Evolutionary conservation across 2,888 invertebrate species (phyloP), one percentile per base, ranked within the genome.

Genomic region (Melanotus villosus): DNA sequence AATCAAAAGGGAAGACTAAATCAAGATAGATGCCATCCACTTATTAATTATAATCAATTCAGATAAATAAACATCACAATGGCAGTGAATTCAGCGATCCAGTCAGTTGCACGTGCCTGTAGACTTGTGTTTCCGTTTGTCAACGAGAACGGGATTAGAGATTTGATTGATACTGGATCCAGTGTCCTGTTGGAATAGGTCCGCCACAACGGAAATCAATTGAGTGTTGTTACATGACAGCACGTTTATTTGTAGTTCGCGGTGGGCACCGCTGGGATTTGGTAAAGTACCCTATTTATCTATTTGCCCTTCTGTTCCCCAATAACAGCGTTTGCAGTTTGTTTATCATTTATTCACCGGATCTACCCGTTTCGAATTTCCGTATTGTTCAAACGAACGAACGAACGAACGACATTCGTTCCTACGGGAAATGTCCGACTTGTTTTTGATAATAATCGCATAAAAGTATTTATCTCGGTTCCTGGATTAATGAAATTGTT

Each of bases 201-300:
- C 67, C 57, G 68, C 76, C 76, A 65, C 75, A 77, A 73, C 77
- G 76, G 76, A 78, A 78, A 77, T 78, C 77, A 78, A 78, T 78
- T 75, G 75, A 74, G 72, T 75, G 75, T 74, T 75, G 76, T 71
- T 74, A 74, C 77, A 75, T 71, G 74, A 76, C 75, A 75, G 72
- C 69, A 70, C 70, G 75, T 77, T 77, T 78, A 75, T 77, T 75
- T 75, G 72, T 70, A 66, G 70, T 64, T 56, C 60, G 71, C 58
- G 72, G 71, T 70, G 65, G 75, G 73, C 65, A 76, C 73, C 60
- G 66, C 52, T 68, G 73, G 70, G 74, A 32, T 34, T 34, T 32
- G 12, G 16, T 18, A 16, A 32, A 52, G 52, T 30, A 5, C 19
- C 32, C 52, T 52, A 52, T 52, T 52, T 52, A 52, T 52, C 32